Evolutionary conservation across 2,888 invertebrate species (phyloP), one percentile per base, ranked within the genome.

Genomic region (Nebria brevicollis): DNA sequence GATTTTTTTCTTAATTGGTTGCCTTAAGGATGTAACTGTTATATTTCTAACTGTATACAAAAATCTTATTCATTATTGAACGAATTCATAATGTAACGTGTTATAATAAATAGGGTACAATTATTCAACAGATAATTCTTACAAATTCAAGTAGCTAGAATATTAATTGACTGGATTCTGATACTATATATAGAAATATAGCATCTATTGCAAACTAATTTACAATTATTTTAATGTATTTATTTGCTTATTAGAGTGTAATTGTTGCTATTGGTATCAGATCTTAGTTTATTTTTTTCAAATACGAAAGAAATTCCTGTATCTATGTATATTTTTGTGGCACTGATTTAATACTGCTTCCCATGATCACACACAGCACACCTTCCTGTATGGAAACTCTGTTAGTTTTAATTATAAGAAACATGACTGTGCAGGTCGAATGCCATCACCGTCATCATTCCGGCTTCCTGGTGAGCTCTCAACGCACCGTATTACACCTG

Each of bases 401-500:
- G 73, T 70, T 77, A 25, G 54, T 42, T 77, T 78, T 78, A 78
- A 78, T 78, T 78, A 73, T 65, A 73, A 73, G 78, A 64, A 66
- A 42, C 66, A 78, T 78, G 78, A 78, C 78, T 72, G n/a, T 65
- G 78, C 78, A 78, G 41, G 25, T 77, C 41, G 54, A 34, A 64
- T 72, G 72, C 77, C 77, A 64, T 72, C 77, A 77, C 66, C 78
- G 73, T 73, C 72, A 54, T 66, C 42, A 65, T 65, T 42, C 43
- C 64, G 73, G 78, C 78, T 78, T 78, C 78, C 78, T 78, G 78
- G 72, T 73, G 78, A 25, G 78, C 65, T n/a, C 73, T 68, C 77
- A 20, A 68, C 78, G 41, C 70, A 78, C 78, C 78, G 78, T 66
- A 73, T 78, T 78, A 78, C 78, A 73, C 78, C 73, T 78, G 78